phyloP scores from a whole-genome alignment of 2,797 vertebrate species.

The Falco columbarius region DNA sequence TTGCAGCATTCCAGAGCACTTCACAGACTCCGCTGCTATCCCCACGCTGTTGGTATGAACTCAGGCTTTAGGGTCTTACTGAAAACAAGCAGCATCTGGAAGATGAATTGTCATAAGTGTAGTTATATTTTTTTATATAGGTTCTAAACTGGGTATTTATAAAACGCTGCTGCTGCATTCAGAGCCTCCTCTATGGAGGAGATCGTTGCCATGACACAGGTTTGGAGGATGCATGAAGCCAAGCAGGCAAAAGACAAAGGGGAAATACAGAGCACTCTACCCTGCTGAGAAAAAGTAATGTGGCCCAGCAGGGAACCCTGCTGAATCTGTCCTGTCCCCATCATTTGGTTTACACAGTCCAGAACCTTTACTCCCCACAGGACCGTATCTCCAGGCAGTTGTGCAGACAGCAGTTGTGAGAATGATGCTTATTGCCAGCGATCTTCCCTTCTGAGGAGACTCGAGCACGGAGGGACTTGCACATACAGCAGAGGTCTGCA shows the following conservation, averaged over 20 bases:
- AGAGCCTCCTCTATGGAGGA: background rate
- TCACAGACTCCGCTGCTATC: background rate
- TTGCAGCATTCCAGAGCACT: background rate
- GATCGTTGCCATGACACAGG: background rate
- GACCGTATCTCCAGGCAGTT: accelerated
- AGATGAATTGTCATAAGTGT: accelerated
- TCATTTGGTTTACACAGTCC: background rate
- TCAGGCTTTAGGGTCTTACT: background rate
- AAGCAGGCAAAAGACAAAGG: background rate
- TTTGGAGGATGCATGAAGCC: background rate
- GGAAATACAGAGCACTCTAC: background rate
- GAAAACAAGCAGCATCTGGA: background rate
- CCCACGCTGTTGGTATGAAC: background rate
- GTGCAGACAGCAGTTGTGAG: background rate
- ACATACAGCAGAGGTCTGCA: accelerated
- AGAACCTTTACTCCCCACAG: background rate
- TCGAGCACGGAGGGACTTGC: background rate
- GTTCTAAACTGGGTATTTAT: background rate
- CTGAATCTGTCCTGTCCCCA: background rate
- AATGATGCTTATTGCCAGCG: background rate
- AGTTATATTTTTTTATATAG: background rate
- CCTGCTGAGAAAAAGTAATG: accelerated
- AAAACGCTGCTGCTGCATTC: background rate
- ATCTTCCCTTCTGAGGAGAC: background rate
- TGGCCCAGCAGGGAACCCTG: background rate